Conservation (phyloP, 2,797 vertebrate genomes). For the Myotis daubentonii region DNA sequence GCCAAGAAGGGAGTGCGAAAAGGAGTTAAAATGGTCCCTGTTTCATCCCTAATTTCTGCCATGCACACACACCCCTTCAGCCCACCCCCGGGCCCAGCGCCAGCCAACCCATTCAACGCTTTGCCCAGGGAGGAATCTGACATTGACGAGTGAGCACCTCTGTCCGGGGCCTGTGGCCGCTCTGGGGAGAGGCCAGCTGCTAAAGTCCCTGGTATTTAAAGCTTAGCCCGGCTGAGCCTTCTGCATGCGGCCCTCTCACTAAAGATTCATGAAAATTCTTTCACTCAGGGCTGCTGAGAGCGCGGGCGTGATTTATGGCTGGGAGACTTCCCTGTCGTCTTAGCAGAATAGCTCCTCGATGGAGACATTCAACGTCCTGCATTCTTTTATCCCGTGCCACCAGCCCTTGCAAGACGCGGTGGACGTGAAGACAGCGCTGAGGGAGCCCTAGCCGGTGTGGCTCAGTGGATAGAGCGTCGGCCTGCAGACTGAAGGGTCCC, state of each 20-base stretch:
- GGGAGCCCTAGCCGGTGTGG: too few relatives aligned
- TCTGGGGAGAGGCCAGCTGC: not conserved
- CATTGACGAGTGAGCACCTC: not conserved
- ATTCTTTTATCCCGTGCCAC: not conserved
- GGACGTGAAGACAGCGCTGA: not conserved
- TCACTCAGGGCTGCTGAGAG: not conserved
- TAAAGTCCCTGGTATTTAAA: constrained; percentile 19
- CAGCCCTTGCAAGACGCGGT: not conserved
- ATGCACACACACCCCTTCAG: not conserved
- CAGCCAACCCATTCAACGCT: not conserved
- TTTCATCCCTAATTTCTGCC: constrained; percentile 39
- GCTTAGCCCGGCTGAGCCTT: not conserved
- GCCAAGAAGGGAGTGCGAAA: constrained; percentile 65
- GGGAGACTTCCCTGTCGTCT: not conserved
- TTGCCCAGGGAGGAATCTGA: not conserved
- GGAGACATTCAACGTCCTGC: not conserved
- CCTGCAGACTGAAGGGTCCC: too few relatives aligned
- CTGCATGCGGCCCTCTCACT: not conserved
- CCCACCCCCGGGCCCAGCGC: too few relatives aligned
- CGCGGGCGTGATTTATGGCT: constrained; percentile 27
- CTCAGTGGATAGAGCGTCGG: too few relatives aligned
- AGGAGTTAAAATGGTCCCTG: constrained; percentile 27
- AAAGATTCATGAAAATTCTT: not conserved
- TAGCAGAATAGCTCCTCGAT: not conserved
- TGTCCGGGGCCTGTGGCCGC: not conserved